These are phyloP conservation scores for Eustalomyia histrio DNA, from an alignment of 2,888 invertebrate genomes.

Conservation along the genomic window DNA sequence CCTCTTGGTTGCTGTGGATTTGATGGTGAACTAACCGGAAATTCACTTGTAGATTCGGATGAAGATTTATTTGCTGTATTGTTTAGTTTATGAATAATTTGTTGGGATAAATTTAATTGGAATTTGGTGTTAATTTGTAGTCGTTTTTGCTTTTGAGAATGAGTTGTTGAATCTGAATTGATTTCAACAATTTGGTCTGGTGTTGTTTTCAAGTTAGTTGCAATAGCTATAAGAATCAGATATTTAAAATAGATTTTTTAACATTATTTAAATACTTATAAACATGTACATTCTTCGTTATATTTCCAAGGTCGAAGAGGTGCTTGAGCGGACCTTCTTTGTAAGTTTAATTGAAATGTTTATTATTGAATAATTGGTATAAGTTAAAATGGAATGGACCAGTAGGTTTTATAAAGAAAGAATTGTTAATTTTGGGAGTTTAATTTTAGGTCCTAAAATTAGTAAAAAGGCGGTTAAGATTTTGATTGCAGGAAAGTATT, in stretches of 20 bases:
- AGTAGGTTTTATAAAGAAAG: no score
- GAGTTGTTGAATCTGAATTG: slow-evolving; percentile 67
- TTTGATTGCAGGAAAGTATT: no score
- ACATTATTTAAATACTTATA: no score
- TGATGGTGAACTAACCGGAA: slow-evolving; percentile 77
- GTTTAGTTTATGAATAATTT: slow-evolving; percentile 45
- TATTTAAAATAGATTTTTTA: background rate
- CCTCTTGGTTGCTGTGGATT: slow-evolving; percentile 72
- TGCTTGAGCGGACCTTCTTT: no score
- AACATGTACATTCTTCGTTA: no score
- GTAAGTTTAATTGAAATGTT: no score
- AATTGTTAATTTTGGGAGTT: no score
- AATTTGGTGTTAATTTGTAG: slow-evolving; percentile 59
- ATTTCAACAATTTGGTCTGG: slow-evolving; percentile 67
- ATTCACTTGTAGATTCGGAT: slow-evolving; percentile 75
- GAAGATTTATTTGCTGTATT: slow-evolving; percentile 60
- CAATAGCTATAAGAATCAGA: slow-evolving; percentile 6
- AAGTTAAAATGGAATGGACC: no score
- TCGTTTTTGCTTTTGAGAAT: slow-evolving; percentile 62
- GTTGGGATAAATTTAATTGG: slow-evolving; percentile 56
- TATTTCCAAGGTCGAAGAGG: no score
- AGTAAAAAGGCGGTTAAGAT: no score
- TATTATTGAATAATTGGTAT: no score
- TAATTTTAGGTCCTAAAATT: no score
- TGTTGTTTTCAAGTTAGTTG: slow-evolving; percentile 40